Conservation (phyloP, 1,140 invertebrate genomes). For the Galleria mellonella region DNA sequence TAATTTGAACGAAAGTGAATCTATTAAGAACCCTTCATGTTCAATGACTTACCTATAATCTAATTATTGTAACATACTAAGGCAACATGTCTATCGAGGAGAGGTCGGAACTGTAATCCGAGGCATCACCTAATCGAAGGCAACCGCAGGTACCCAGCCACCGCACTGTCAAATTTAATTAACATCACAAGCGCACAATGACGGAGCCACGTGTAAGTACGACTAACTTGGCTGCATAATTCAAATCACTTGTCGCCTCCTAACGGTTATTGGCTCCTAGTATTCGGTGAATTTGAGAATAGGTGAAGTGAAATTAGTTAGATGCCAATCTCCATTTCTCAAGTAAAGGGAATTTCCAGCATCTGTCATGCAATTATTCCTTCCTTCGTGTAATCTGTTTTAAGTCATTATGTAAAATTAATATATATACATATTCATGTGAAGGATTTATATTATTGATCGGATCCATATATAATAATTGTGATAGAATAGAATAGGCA, state of each 20-base stretch:
- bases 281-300: neutral
- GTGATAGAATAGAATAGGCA: too few relatives aligned
- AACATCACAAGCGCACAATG: constrained; percentile 29
- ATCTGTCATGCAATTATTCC: too few relatives aligned
- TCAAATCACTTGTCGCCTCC: constrained; percentile 15
- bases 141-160: neutral
- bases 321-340: too few relatives aligned
- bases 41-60: constrained; percentile 17
- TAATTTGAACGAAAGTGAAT: too few relatives aligned
- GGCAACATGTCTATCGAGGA: neutral
- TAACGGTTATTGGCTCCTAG: constrained; percentile 16
- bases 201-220: constrained; percentile 1
- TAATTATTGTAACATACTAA: constrained; percentile 19
- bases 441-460: too few relatives aligned
- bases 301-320: neutral
- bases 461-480: too few relatives aligned
- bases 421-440: too few relatives aligned
- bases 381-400: too few relatives aligned
- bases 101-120: constrained; percentile 19
- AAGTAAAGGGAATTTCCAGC: too few relatives aligned
- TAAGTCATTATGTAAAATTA: too few relatives aligned
- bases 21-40: too few relatives aligned
- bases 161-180: constrained; percentile 32
- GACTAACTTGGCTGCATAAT: constrained; percentile 29
- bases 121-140: constrained; percentile 12